Conservation (phyloP, 2,113 vertebrate genomes). For the Gymnobelideus leadbeateri region DNA sequence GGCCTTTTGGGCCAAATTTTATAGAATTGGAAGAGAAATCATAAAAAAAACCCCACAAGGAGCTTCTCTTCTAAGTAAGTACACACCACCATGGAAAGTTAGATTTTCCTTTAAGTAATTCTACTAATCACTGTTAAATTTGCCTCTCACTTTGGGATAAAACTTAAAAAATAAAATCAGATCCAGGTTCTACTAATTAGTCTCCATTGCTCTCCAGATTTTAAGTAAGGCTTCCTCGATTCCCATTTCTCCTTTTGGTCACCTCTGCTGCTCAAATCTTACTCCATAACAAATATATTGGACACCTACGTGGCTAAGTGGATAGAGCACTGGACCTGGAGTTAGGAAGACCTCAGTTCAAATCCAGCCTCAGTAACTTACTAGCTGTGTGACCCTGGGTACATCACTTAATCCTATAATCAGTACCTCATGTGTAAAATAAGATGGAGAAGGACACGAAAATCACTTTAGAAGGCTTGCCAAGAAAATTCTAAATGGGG, state of each 20-base stretch:
- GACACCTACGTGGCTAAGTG: background rate
- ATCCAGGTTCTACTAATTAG: slow-evolving; percentile 47
- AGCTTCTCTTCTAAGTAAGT: slow-evolving; percentile 16
- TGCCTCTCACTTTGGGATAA: background rate
- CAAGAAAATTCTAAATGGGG: background rate
- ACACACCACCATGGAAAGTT: slow-evolving; percentile 24
- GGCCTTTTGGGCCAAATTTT: background rate
- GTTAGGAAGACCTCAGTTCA: background rate
- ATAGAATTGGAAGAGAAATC: slow-evolving; percentile 8
- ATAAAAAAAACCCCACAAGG: background rate
- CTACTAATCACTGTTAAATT: slow-evolving; percentile 20
- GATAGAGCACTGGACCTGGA: background rate
- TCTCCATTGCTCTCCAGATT: slow-evolving; percentile 22
- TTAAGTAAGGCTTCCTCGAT: background rate
- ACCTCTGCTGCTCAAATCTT: background rate
- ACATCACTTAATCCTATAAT: background rate
- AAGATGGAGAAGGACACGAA: background rate
- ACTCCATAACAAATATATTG: background rate
- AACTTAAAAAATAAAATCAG: slow-evolving; percentile 40
- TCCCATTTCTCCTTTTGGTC: slow-evolving; percentile 13
- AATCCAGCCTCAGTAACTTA: background rate
- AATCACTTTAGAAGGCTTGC: background rate
- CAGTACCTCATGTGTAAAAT: background rate
- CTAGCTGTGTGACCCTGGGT: background rate
- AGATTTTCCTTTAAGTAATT: background rate